Evolutionary conservation across 2,797 vertebrate species (phyloP).

Genomic region (Neosilurus hyrtlii): DNA sequence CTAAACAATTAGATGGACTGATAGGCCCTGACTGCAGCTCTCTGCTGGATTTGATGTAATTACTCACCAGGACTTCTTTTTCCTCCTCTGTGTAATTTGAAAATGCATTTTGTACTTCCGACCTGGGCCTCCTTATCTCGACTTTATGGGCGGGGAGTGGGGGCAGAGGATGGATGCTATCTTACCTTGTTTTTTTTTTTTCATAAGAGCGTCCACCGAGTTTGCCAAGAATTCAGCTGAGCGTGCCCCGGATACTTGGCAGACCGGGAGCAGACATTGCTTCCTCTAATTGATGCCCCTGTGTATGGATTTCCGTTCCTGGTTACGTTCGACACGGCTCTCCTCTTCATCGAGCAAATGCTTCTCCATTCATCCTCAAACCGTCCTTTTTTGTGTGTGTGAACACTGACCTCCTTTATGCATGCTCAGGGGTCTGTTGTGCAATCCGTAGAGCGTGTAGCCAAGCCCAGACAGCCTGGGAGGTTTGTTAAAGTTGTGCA

Average conservation of each 20-base stretch:
- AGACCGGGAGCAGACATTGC: slow-evolving; percentile 47
- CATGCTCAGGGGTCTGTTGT: slow-evolving; percentile 15
- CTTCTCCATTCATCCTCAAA: slow-evolving; percentile 65
- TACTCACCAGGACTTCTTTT: slow-evolving; percentile 71
- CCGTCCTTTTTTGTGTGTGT: slow-evolving; percentile 47
- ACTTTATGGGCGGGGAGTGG: slow-evolving; percentile 48
- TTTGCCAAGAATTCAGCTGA: slow-evolving; percentile 55
- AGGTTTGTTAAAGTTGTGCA: slow-evolving; percentile 25
- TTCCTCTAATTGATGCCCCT: slow-evolving; percentile 55
- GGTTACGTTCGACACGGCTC: slow-evolving; percentile 55
- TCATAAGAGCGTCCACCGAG: slow-evolving; percentile 50
- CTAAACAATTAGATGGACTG: slow-evolving; percentile 70
- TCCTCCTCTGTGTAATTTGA: slow-evolving; percentile 69
- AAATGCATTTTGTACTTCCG: slow-evolving; percentile 71
- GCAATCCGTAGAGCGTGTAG: slow-evolving; percentile 10
- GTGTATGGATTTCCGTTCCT: slow-evolving; percentile 60
- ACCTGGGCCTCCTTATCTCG: slow-evolving; percentile 68
- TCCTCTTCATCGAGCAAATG: slow-evolving; percentile 58
- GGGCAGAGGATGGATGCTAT: slow-evolving; percentile 53
- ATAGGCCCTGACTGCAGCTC: slow-evolving; percentile 63
- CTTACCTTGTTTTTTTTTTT: slow-evolving; percentile 49
- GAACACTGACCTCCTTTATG: slow-evolving; percentile 54
- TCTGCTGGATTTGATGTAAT: slow-evolving; percentile 69
- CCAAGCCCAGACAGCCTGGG: slow-evolving; percentile 9
- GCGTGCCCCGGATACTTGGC: slow-evolving; percentile 50